Evolutionary conservation across 1,140 invertebrate genomes (phyloP).

Genomic region (Caenorhabditis remanei): DNA sequence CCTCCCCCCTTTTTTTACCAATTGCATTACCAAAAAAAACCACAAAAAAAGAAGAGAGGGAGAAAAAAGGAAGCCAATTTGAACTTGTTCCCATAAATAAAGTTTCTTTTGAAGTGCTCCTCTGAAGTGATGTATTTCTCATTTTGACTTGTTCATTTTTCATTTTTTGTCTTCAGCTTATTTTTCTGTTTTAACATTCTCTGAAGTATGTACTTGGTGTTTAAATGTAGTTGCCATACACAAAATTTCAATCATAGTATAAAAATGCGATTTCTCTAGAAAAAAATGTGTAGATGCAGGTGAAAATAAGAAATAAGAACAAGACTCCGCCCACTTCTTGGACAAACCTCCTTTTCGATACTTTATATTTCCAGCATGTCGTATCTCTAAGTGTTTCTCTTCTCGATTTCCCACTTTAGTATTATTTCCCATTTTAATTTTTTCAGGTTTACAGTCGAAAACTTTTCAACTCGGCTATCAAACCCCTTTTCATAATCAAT

Average conservation of each 20-base stretch:
- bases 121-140: slow-evolving; percentile 20
- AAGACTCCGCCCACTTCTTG: not conserved
- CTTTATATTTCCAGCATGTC: not conserved
- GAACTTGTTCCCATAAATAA: slow-evolving; percentile 52
- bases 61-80: not conserved
- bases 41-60: not conserved
- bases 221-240: no score
- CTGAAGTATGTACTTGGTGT: not conserved
- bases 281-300: not conserved
- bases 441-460: not conserved
- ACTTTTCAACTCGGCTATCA: no score
- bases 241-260: no score
- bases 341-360: not conserved
- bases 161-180: not conserved
- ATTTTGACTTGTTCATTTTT: slow-evolving; percentile 6
- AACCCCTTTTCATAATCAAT: not conserved
- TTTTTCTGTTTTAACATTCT: not conserved
- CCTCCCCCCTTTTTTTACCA: slow-evolving; percentile 1
- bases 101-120: slow-evolving; percentile 33
- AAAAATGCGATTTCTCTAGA: no score
- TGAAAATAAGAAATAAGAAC: slow-evolving; percentile 13
- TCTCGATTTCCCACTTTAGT: not conserved
- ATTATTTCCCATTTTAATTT: not conserved
- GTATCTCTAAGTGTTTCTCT: not conserved
- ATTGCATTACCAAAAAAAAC: slow-evolving; percentile 49